Percentiles rank a stretch among this genome's conserved stretches.
Conservation (phyloP, 2,113 vertebrate species). For the Myotis yumanensis region DNA sequence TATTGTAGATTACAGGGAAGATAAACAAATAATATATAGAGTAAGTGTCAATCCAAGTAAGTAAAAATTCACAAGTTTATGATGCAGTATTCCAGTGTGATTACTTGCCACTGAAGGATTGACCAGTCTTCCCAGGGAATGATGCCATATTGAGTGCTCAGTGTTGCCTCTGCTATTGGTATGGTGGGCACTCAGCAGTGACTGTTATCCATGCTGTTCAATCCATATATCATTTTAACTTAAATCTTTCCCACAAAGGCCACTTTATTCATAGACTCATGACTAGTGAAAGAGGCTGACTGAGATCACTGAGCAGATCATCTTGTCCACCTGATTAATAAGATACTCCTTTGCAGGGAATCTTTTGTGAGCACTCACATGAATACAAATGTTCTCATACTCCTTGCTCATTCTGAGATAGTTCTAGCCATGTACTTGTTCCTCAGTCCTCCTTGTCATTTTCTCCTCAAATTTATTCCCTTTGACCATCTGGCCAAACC, state of each 20-base stretch:
- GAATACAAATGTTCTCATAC: not conserved
- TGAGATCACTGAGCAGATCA: not conserved
- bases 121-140: not conserved
- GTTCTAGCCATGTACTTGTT: not conserved
- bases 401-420: not conserved
- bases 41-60: not conserved
- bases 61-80: not conserved
- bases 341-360: not conserved
- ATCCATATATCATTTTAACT: not conserved
- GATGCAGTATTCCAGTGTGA: not conserved
- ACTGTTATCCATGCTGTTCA: not conserved
- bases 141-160: not conserved
- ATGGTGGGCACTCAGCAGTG: not conserved
- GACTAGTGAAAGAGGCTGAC: not conserved
- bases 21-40: not conserved
- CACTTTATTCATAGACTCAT: not conserved
- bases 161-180: not conserved
- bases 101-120: not conserved
- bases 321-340: not conserved
- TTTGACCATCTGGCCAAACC: not conserved
- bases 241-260: not conserved
- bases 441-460: not conserved
- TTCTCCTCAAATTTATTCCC: not conserved
- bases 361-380: not conserved
- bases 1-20: not conserved